Evolutionary conservation across 2,113 vertebrate genomes (phyloP), one percentile per base, ranked within the genome.

Genomic region (Nestor notabilis): DNA sequence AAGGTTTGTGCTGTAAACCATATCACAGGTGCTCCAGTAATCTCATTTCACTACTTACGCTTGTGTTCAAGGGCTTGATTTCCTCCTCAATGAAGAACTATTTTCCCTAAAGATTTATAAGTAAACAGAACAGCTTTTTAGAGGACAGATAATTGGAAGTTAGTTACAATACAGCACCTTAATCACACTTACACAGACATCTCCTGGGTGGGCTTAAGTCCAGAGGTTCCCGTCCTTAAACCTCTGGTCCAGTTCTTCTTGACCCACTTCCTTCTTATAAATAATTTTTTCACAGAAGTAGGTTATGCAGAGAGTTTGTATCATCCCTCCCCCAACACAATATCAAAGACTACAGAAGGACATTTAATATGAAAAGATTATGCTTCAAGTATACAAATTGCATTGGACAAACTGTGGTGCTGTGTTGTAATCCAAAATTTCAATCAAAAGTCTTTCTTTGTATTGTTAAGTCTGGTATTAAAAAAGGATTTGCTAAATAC

Each of bases 361-460:
- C 4, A 16, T 87, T 91, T 94, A 58, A 72, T 95, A 89, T 65
- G 35, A 63, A 87, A 82, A 96, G 63, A 93, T 94, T 94, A 95
- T 87, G 28, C 28, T 65, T 71, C 75, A 95, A 83, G 47, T 60
- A 83, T 68, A 65, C 4, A 82, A 76, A 95, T 87, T 35, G 47
- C 44, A 93, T 56, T 41, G 41, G 85, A 78, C 19, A 94, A 95
- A 85, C 46, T 81, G 4, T 47, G 8, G 70, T 87, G 41, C 53
- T 76, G 1, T n/a, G 20, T 64, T 91, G n/a, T 87, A 95, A 95
- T 93, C 87, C 47, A 94, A 92, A 91, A 81, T 90, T 97, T 96
- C 50, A 96, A 95, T 97, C 76, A 82, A 80, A 89, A 35, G 35
- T 76, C 31, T 72, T 89, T 90, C 29, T 92, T 88, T 0, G 0